Evolutionary conservation across 30 jellyfish, hydroid and myxozoan species (phyloP).

Genomic region (Turritopsis dohrnii): DNA sequence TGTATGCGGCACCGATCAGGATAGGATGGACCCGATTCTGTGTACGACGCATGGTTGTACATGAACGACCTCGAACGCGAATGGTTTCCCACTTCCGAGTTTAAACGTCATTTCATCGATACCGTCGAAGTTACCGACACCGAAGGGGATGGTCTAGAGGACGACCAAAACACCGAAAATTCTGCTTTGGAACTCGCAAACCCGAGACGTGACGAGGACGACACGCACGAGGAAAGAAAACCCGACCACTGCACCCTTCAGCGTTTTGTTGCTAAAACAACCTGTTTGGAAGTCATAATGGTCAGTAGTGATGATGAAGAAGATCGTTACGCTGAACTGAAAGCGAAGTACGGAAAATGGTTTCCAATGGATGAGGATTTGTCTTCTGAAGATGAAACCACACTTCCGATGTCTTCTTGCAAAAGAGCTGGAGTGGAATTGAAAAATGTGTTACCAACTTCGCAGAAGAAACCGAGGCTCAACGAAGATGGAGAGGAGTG

Average conservation of each 20-base stretch:
- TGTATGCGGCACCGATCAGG: not conserved
- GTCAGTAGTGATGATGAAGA: not conserved
- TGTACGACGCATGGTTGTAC: not conserved
- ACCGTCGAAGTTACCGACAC: not conserved
- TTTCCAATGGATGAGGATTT: not conserved
- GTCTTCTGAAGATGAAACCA: not conserved
- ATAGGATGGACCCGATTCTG: not conserved
- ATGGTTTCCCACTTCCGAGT: not conserved
- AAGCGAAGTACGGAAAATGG: not conserved
- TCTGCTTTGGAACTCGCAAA: not conserved
- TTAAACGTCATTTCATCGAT: not conserved
- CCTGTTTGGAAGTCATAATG: not conserved
- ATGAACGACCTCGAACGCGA: not conserved
- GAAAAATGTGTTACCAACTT: not conserved
- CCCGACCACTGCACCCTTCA: not conserved
- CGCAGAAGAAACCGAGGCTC: not conserved
- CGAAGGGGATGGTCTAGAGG: not conserved
- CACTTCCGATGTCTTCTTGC: not conserved
- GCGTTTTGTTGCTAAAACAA: not conserved
- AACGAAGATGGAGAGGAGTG: not conserved
- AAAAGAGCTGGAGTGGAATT: not conserved
- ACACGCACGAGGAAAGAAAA: not conserved
- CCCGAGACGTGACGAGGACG: not conserved
- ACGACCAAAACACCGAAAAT: no score
- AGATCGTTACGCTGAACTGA: not conserved